These are phyloP conservation scores for Callopanchax toddi DNA, from an alignment of 2,113 vertebrate species.

Conservation along the genomic window DNA sequence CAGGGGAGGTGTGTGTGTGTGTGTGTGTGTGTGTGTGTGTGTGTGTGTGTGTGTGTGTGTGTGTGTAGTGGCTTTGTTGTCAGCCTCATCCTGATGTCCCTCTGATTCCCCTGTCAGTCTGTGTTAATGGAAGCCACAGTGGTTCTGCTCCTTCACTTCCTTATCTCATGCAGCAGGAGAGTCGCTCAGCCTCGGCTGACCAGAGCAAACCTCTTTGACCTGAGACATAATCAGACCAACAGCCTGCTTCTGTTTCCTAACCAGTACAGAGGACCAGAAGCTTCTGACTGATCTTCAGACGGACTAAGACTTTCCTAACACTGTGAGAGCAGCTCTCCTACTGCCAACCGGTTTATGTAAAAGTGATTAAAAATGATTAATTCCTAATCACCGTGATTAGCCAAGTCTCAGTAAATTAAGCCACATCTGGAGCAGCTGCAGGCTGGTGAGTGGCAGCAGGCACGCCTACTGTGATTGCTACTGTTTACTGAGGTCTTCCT, in stretches of 20 bases:
- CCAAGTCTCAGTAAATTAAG: constrained; percentile 99
- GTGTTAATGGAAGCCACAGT: constrained; percentile 68
- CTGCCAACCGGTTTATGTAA: constrained; percentile 99
- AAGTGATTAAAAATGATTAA: constrained; percentile 99
- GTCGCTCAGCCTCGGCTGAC: constrained; percentile 39
- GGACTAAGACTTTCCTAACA: too few relatives aligned
- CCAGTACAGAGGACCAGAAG: constrained; percentile 21
- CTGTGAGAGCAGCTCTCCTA: constrained; percentile 92
- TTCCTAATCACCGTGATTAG: constrained; percentile 99
- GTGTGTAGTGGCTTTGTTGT: constrained; percentile 52
- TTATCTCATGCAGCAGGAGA: constrained; percentile 62
- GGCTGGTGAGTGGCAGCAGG: constrained; percentile 82
- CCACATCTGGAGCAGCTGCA: constrained; percentile 98
- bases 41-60: background rate
- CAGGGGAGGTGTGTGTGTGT: background rate
- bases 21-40: background rate
- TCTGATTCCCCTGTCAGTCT: constrained; percentile 70
- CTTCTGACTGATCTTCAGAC: constrained; percentile 13
- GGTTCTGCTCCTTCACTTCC: constrained; percentile 55
- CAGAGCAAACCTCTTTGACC: constrained; percentile 39
- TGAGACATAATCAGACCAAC: constrained; percentile 12
- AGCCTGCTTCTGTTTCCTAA: background rate
- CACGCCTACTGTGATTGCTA: constrained; percentile 84
- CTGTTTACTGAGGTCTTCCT: constrained; percentile 87
- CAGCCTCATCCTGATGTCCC: constrained; percentile 67